A percentile compares a stretch with the other conserved stretches of the same genome.
Evolutionary conservation across 2,113 vertebrate species (phyloP).

Genomic region (Pandion haliaetus): DNA sequence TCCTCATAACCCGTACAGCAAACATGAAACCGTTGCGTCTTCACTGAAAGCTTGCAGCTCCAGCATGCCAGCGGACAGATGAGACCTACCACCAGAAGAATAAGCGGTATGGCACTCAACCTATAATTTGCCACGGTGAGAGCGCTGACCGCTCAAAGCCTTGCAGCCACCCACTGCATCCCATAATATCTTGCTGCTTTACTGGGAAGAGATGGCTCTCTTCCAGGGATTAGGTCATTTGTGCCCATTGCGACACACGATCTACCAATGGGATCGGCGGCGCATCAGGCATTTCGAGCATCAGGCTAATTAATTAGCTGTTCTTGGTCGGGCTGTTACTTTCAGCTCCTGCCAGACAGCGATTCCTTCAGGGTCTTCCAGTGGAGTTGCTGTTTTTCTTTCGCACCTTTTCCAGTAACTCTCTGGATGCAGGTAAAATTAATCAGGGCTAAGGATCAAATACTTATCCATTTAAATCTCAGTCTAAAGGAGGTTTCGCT

Average conservation of each 20-base stretch:
- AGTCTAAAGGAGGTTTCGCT: not conserved
- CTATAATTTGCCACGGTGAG: not conserved
- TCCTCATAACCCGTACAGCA: accelerated
- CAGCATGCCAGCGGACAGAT: not conserved
- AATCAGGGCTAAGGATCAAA: not conserved
- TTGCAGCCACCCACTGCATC: accelerated
- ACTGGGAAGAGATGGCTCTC: not conserved
- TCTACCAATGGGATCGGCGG: not conserved
- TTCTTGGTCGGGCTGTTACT: not conserved
- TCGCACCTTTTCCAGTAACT: not conserved
- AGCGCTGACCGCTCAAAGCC: not conserved
- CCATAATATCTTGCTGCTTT: not conserved
- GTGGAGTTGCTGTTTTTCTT: not conserved
- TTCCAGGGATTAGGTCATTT: not conserved
- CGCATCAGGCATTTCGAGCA: accelerated
- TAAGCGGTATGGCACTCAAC: accelerated
- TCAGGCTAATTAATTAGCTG: not conserved
- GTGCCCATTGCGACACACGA: not conserved
- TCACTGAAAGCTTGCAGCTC: not conserved
- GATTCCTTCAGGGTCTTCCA: not conserved
- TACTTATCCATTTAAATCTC: not conserved
- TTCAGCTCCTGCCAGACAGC: not conserved
- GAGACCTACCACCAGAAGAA: not conserved
- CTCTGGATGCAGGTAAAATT: not conserved
- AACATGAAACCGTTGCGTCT: accelerated